phyloP scores from a whole-genome alignment of 2,113 vertebrate genomes.

The Lophochroa leadbeateri region DNA sequence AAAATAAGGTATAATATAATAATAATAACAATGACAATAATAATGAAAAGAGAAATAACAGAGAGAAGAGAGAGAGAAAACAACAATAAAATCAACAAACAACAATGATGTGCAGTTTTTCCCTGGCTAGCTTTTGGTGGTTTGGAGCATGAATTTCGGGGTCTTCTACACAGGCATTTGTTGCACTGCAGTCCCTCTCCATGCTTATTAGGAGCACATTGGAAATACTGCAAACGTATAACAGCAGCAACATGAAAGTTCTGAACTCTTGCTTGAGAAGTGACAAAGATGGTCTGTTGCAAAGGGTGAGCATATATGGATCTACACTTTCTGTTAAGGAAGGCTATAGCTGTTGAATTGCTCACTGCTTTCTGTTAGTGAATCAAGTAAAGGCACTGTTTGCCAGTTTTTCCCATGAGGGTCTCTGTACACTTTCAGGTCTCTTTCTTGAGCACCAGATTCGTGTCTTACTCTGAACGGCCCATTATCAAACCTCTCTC shows the following conservation, averaged over 20 bases:
- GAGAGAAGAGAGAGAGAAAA: neutral
- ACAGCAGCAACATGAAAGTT: neutral
- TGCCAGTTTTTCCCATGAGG: neutral
- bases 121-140: neutral
- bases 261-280: neutral
- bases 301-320: neutral
- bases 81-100: neutral
- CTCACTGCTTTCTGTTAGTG: neutral
- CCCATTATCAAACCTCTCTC: neutral
- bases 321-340: neutral
- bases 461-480: neutral
- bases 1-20: neutral
- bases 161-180: neutral
- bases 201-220: neutral
- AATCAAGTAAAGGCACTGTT: neutral
- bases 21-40: neutral
- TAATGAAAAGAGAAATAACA: neutral
- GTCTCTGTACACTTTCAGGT: neutral
- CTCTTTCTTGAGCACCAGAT: neutral
- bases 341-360: neutral
- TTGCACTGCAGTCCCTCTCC: neutral
- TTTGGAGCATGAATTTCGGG: neutral
- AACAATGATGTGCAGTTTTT: neutral
- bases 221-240: rapidly evolving
- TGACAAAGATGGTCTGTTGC: neutral